phyloP scores from a whole-genome alignment of 2,113 vertebrate species.

The Boleophthalmus pectinirostris region DNA sequence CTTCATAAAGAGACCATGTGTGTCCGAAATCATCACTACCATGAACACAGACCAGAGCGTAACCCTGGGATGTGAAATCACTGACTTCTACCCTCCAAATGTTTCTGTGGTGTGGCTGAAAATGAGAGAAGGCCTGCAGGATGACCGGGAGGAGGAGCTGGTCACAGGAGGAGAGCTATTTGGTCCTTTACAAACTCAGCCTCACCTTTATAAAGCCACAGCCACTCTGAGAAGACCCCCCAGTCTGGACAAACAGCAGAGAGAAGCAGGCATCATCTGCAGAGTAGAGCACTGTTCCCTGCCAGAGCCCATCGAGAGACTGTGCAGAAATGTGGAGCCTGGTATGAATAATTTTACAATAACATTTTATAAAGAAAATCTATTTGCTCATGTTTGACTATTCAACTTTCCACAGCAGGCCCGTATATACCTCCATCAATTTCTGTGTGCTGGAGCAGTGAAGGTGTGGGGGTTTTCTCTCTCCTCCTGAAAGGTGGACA shows the following conservation, averaged over 20 bases:
- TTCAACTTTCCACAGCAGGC: constrained; percentile 52
- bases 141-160: constrained; percentile 66
- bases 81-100: constrained; percentile 74
- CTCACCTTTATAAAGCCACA: constrained; percentile 62
- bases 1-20: constrained; percentile 69
- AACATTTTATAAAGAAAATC: not conserved
- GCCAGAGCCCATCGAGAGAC: constrained; percentile 65
- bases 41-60: constrained; percentile 26
- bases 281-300: constrained; percentile 76
- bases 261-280: constrained; percentile 64
- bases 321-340: constrained; percentile 61
- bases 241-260: constrained; percentile 39
- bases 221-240: constrained; percentile 54
- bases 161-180: constrained; percentile 68
- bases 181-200: constrained; percentile 71
- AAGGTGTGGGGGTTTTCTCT: constrained; percentile 76
- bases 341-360: constrained; percentile 52
- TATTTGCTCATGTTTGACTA: not conserved
- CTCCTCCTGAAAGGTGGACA: constrained; percentile 70
- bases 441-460: constrained; percentile 73
- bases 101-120: constrained; percentile 74
- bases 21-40: constrained; percentile 67
- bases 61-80: constrained; percentile 74
- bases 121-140: constrained; percentile 53
- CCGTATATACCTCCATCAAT: constrained; percentile 69